These are phyloP conservation scores for Nesometra sesokonis DNA, from an alignment of 35 echinoderm and acorn worm genomes.

Conservation along the genomic window DNA sequence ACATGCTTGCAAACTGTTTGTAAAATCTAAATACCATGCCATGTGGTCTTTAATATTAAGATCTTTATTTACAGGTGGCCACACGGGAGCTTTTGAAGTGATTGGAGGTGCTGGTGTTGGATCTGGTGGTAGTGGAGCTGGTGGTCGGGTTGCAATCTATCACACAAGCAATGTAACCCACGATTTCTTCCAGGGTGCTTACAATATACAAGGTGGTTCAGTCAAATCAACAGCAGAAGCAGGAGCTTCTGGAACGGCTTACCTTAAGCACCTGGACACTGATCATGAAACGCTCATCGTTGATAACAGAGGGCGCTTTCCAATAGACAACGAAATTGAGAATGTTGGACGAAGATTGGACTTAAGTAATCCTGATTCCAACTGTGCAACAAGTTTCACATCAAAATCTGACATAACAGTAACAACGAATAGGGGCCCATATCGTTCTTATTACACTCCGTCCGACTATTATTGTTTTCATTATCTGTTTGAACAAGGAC, in stretches of 20 bases:
- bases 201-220: constrained; percentile 47
- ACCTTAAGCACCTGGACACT: constrained; percentile 35
- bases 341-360: constrained; percentile 59
- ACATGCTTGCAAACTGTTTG: too few relatives aligned
- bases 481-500: constrained; percentile 78
- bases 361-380: constrained; percentile 4
- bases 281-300: constrained; percentile 41
- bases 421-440: constrained; percentile 3
- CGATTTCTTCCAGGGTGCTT: constrained; percentile 51
- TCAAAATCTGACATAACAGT: constrained; percentile 40
- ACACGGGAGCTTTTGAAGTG: constrained; percentile 73
- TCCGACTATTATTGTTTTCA: constrained; percentile 24
- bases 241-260: constrained; percentile 68
- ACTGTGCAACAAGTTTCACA: constrained; percentile 27
- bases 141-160: constrained; percentile 67
- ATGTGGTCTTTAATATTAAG: too few relatives aligned
- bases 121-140: constrained; percentile 62
- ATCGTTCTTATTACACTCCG: neutral
- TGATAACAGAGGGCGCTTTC: constrained; percentile 37
- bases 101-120: constrained; percentile 47
- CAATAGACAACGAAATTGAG: constrained; percentile 54
- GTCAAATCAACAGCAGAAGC: constrained; percentile 32
- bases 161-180: constrained; percentile 73
- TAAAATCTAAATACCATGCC: too few relatives aligned
- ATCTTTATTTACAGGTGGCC: constrained; percentile 39